Base-by-base conservation (phyloP, 2,797 vertebrate genomes). In the Pipistrellus pipistrellus region DNA sequence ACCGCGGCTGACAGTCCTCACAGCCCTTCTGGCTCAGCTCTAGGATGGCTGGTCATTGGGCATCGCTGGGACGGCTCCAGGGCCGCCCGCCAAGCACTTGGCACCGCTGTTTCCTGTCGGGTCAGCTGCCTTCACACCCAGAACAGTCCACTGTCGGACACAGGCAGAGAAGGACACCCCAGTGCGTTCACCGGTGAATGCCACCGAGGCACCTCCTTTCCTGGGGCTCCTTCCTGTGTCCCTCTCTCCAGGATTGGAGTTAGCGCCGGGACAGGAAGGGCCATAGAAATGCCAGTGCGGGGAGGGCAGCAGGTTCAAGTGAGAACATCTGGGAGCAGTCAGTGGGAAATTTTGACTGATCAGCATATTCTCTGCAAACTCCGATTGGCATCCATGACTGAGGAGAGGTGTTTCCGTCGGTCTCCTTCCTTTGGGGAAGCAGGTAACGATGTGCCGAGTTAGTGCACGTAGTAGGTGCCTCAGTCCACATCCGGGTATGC, bases 41-140 rank as follows among this genome's bases (percentile, higher is more conserved):
- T 12, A 3, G n/a, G 57, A 14, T n/a, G 15, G 0, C 38, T 25
- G 59, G n/a, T 9, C 35, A 30, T 4, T 23, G 44, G 5, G 8
- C 62, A 59, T 14, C 57, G 25, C 55, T 27, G 20, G 44, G 32
- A 1, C 35, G 64, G 53, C 18, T 15, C 2, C 0, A 57, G 46
- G 27, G 32, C 35, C 14, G 10, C 53, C 44, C 0, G 4, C n/a
- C 53, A 27, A 38, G 46, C 25, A 9, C 30, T 32, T 32, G 83
- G n/a, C 3, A 3, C 51, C 51, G 1, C 69, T 71, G 0, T 35
- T 41, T 80, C 41, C 3, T 25, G 4, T 41, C 14, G 0, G 4
- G 51, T 5, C 14, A 55, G 13, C 64, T 64, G 76, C 64, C 35
- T 38, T 25, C 73, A 44, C 21, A 7, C 9, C 21, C 41, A 73